These are phyloP conservation scores for Drosophila picticornis DNA, from an alignment of 2,888 invertebrate genomes.

Conservation along the genomic window DNA sequence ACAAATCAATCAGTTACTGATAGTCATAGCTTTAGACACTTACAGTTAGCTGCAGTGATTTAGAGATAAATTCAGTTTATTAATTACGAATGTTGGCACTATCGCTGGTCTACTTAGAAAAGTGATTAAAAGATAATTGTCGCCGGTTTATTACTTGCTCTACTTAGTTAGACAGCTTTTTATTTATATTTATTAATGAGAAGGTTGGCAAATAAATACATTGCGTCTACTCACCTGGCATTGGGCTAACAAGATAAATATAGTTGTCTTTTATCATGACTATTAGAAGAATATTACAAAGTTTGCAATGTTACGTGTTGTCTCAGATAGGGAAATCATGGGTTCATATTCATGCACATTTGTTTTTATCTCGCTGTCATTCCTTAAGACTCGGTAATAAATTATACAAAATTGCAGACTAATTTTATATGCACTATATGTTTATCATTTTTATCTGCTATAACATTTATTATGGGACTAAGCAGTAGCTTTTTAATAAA, in stretches of 20 bases:
- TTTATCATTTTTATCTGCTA: constrained; percentile 1
- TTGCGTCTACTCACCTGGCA: background rate
- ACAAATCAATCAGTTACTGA: constrained; percentile 20
- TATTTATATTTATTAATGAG: background rate
- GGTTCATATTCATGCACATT: background rate
- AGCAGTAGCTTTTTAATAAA: background rate
- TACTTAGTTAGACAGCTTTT: background rate
- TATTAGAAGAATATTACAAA: constrained; percentile 4
- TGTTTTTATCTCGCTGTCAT: background rate
- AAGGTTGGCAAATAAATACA: background rate
- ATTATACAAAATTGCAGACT: background rate
- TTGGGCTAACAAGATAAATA: background rate
- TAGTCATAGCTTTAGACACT: constrained; percentile 7
- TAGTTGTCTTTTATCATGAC: background rate
- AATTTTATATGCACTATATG: background rate
- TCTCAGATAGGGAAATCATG: constrained; percentile 3
- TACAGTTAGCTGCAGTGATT: background rate
- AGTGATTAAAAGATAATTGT: constrained; percentile 6
- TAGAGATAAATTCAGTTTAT: background rate
- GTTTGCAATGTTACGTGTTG: background rate
- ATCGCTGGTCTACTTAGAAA: background rate
- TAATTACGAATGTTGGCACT: background rate
- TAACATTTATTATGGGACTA: background rate
- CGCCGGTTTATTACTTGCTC: constrained; percentile 14
- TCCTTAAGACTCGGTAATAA: background rate